Conservation (phyloP, 2,113 vertebrate genomes). For the Hypocryptadius cinnamomeus region DNA sequence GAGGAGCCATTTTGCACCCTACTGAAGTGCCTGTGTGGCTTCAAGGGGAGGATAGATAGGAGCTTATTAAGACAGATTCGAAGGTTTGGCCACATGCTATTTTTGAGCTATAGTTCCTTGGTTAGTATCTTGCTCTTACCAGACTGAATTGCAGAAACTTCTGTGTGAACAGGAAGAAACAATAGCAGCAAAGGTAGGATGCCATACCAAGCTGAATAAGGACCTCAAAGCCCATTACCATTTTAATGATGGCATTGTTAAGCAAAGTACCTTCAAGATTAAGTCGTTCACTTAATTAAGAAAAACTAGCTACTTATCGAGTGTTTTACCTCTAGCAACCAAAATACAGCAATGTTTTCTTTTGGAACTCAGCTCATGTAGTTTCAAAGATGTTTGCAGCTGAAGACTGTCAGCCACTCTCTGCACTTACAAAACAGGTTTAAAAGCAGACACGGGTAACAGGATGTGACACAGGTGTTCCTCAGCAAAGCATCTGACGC, state of each 20-base stretch:
- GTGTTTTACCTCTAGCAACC: slow-evolving; percentile 10
- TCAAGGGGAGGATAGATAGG: background rate
- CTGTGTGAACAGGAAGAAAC: background rate
- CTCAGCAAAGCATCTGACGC: background rate
- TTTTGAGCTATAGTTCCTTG: background rate
- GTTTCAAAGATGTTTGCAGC: slow-evolving; percentile 49
- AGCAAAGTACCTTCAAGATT: slow-evolving; percentile 6
- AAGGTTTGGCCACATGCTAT: background rate
- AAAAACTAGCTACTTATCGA: background rate
- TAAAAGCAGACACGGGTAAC: slow-evolving; percentile 33
- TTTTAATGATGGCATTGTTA: slow-evolving; percentile 17
- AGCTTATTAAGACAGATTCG: background rate
- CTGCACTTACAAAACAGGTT: slow-evolving; percentile 63
- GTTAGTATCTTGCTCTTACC: background rate
- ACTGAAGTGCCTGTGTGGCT: background rate
- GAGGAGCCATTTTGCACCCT: background rate
- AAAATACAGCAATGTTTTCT: background rate
- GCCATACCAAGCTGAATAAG: background rate
- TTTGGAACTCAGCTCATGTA: background rate
- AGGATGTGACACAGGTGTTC: slow-evolving; percentile 48
- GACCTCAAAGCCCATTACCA: slow-evolving; percentile 4
- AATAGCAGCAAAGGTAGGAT: slow-evolving; percentile 19
- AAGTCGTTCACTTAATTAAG: slow-evolving; percentile 25
- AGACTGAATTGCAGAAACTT: background rate
- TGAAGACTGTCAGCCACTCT: slow-evolving; percentile 38